phyloP scores from a whole-genome alignment of 2,797 vertebrate genomes.

The Synanceia verrucosa region DNA sequence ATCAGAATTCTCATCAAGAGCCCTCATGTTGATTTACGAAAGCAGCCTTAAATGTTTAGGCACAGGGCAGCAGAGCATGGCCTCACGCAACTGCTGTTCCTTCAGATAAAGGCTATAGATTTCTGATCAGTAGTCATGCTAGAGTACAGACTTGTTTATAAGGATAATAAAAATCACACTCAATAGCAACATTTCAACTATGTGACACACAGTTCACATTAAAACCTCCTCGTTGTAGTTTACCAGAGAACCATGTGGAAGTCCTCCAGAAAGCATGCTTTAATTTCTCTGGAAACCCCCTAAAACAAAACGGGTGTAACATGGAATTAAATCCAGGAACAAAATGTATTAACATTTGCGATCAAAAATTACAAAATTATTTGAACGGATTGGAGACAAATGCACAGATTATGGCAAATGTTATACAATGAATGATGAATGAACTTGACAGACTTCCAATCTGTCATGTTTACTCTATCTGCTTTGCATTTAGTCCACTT shows the following conservation, averaged over 20 bases:
- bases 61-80: constrained; percentile 50
- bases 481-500: constrained; percentile 57
- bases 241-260: background rate
- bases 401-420: background rate
- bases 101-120: constrained; percentile 38
- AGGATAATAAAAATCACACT: background rate
- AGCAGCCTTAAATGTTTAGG: constrained; percentile 44
- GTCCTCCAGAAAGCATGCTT: background rate
- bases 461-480: constrained; percentile 41
- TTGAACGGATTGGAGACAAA: background rate
- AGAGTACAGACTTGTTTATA: constrained; percentile 16
- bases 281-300: background rate
- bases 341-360: background rate
- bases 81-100: constrained; percentile 52
- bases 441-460: too few species aligned
- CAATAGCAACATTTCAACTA: background rate
- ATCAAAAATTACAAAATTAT: background rate
- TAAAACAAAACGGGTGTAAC: background rate
- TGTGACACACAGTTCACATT: background rate
- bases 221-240: too few species aligned
- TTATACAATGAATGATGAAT: too few species aligned
- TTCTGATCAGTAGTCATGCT: constrained; percentile 29
- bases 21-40: constrained; percentile 40
- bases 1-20: constrained; percentile 47
- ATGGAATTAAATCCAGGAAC: background rate